A percentile compares a stretch with the other conserved stretches of the same genome.
Evolutionary conservation across 92 coral and sea anemone genomes (phyloP).

Genomic region (Bergia puertoricense): DNA sequence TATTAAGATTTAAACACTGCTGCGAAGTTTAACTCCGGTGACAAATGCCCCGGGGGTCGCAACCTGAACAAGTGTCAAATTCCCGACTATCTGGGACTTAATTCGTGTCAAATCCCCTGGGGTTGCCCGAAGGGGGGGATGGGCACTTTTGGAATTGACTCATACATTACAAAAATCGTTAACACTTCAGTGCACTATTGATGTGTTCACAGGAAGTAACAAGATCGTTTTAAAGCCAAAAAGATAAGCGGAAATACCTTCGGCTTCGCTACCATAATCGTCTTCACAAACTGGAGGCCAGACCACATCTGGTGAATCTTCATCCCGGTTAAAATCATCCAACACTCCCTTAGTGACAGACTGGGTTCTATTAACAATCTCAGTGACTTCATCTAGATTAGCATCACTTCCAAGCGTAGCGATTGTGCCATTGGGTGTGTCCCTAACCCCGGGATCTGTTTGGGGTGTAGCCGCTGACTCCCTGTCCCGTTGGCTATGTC

Average conservation of each 20-base stretch:
- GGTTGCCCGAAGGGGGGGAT: too few relatives aligned
- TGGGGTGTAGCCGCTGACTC: constrained; percentile 44
- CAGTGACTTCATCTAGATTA: constrained; percentile 63
- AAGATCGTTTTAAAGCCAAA: neutral
- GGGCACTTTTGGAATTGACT: too few relatives aligned
- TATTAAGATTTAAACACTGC: too few relatives aligned
- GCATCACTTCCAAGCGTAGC: constrained; percentile 84
- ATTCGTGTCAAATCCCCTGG: too few relatives aligned
- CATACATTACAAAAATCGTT: neutral
- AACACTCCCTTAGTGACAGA: constrained; percentile 47
- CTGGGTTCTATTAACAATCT: constrained; percentile 51
- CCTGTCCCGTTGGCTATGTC: constrained; percentile 29
- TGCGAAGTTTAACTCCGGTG: too few relatives aligned
- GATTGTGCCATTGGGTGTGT: constrained; percentile 30
- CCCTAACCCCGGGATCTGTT: constrained; percentile 38
- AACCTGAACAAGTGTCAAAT: too few relatives aligned
- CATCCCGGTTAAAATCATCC: constrained; percentile 51
- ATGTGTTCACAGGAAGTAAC: neutral
- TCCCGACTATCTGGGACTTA: too few relatives aligned
- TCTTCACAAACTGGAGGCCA: constrained; percentile 66
- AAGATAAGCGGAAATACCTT: neutral
- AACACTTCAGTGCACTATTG: neutral
- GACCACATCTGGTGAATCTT: constrained; percentile 62
- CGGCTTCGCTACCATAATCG: constrained; percentile 34
- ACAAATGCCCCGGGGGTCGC: too few relatives aligned